Evolutionary conservation across 2,888 invertebrate species (phyloP), one percentile per base, ranked within the genome.

Genomic region (Thera obeliscata): DNA sequence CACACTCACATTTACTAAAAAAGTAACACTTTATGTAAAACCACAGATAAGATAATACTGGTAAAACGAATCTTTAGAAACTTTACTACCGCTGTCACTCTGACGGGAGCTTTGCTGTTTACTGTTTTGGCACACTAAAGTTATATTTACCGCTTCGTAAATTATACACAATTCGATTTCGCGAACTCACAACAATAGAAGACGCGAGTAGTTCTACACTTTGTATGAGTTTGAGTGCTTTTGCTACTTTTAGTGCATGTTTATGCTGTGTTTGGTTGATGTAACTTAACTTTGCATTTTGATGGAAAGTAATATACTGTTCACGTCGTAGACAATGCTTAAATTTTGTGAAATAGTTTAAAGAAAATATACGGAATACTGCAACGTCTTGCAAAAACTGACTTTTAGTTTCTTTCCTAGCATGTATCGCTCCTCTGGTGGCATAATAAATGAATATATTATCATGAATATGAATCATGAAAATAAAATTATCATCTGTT

Each of bases 71-170:
- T 5, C 48, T 49, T 5, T 7, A 41, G 41, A 41, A 7, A 41
- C 22, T 41, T 41, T 41, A 41, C 33, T 41, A 41, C 33, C 33
- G 52, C 52, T 33, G 33, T 58, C 54, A 61, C 50, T 61, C 57
- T 1, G 22, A 38, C 56, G 43, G 9, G 9, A 52, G 35, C 66
- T 46, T 56, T 55, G 50, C 22, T 81, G 82, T 89, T 88, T 85
- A 88, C 79, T 77, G 85, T 85, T 86, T 82, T 87, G 87, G 86
- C 85, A 84, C 82, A 80, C 76, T 72, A 85, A 86, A 81, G 80
- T 85, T 81, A 81, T 78, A 79, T 84, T 86, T 85, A 79, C 83
- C 71, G 79, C 71, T 75, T 69, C 77, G 74, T 75, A 81, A 82
- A 80, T 82, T 78, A 80, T 80, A 77, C 73, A 71, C 77, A 79